phyloP scores from a whole-genome alignment of 2,113 vertebrate genomes.

The Forbesichthys papilliferus region DNA sequence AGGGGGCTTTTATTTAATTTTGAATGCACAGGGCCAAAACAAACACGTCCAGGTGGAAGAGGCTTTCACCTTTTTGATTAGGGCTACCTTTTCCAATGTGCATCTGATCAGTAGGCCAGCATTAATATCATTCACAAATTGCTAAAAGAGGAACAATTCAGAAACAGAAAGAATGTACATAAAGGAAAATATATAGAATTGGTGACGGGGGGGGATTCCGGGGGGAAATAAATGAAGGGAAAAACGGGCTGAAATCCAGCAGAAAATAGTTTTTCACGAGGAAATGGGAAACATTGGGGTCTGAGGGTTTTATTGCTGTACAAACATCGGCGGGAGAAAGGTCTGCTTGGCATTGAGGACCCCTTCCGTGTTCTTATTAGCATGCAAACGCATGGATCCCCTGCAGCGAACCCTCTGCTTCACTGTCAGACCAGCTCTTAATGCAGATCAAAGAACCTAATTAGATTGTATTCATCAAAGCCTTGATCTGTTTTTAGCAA shows the following conservation, averaged over 20 bases:
- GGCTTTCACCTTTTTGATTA: background rate
- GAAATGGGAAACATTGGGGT: conserved; percentile 23
- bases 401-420: conserved; percentile 23
- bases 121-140: background rate
- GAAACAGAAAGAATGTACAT: background rate
- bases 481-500: conserved; percentile 23
- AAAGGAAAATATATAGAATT: background rate
- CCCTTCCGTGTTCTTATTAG: conserved; percentile 30
- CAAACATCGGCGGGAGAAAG: conserved; percentile 8
- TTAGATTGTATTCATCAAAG: background rate
- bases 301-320: conserved; percentile 30
- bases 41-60: background rate
- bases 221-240: background rate
- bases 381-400: conserved; percentile 2
- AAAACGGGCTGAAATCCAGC: conserved; percentile 10
- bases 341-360: conserved; percentile 9
- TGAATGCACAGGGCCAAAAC: background rate
- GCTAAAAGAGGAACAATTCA: background rate
- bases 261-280: conserved; percentile 18
- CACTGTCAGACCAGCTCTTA: conserved; percentile 38
- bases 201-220: background rate
- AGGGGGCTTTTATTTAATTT: background rate
- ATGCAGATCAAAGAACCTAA: conserved; percentile 27
- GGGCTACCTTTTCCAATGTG: background rate
- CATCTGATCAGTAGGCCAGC: background rate